Evolutionary conservation across 2,888 invertebrate genomes (phyloP), one percentile per base, ranked within the genome.

Genomic region (Brachyopa scutellaris): DNA sequence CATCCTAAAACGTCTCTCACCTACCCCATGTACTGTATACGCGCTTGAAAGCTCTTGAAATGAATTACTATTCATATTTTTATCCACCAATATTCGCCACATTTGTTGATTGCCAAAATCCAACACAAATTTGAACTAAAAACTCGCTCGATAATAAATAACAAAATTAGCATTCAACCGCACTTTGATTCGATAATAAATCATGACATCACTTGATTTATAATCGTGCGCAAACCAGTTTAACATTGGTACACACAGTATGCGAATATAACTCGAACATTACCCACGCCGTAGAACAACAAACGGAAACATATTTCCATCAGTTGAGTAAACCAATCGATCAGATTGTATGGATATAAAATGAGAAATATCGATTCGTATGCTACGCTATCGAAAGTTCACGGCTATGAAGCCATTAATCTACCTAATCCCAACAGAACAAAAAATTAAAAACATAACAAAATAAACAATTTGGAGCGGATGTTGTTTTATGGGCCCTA

Each of bases 151-250:
- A 11, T 15, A 38, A 8, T 26, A 26, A 73, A 73, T 61, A 62
- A 55, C 55, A 73, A 74, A 80, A 74, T 74, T 57, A 73, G 26
- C 61, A 57, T 73, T 69, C 62, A 26, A 57, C 19, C 61, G 36
- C 61, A 57, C 29, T 62, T 59, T 40, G 23, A 36, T 55, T 33
- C 67, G 61, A 59, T 61, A 62, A 80, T 80, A 80, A 80, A 80
- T 80, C 79, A 80, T 80, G 79, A 74, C 79, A 73, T 80, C 79
- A 80, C 79, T 73, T 80, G 79, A 79, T 51, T 62, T 67, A 73
- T 55, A 62, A 61, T 67, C 61, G 55, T 49, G 26, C 47, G 29
- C 73, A 42, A 79, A 80, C 79, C 79, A 67, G 73, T 80, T 79
- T 61, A 77, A 70, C 64, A 33, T 26, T 26, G 33, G 23, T 21